Evolutionary conservation across 2,113 vertebrate genomes (phyloP).

Genomic region (Columba janthina): DNA sequence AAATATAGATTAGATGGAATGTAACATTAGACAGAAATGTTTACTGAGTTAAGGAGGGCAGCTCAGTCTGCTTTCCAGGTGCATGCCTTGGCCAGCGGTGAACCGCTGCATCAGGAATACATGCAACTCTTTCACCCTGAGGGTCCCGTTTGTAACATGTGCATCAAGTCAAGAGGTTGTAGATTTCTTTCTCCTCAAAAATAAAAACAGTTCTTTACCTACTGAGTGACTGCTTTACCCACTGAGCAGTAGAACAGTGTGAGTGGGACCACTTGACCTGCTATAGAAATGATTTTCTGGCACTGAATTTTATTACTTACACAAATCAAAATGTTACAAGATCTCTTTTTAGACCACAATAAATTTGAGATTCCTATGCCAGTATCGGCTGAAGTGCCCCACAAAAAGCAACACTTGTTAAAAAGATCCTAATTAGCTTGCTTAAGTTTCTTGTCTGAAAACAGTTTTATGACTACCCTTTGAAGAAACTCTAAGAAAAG

Average conservation of each 20-base stretch:
- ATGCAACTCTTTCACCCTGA: accelerated
- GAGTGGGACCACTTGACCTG: neutral
- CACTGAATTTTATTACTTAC: neutral
- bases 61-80: neutral
- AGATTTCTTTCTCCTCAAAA: neutral
- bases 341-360: neutral
- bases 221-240: neutral
- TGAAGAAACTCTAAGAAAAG: neutral
- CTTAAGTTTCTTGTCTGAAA: neutral
- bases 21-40: neutral
- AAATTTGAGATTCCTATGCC: neutral
- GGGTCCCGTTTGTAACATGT: neutral
- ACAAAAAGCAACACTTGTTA: neutral
- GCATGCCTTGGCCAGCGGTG: neutral
- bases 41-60: neutral
- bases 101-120: accelerated
- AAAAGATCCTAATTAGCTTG: neutral
- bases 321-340: neutral
- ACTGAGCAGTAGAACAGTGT: neutral
- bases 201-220: neutral
- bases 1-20: neutral
- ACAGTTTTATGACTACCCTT: neutral
- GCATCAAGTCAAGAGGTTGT: accelerated
- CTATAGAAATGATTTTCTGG: neutral
- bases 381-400: neutral